A percentile compares a stretch with the other conserved stretches of the same genome.
Evolutionary conservation across 2,888 invertebrate species (phyloP).

Genomic region (Cistogaster globosa): DNA sequence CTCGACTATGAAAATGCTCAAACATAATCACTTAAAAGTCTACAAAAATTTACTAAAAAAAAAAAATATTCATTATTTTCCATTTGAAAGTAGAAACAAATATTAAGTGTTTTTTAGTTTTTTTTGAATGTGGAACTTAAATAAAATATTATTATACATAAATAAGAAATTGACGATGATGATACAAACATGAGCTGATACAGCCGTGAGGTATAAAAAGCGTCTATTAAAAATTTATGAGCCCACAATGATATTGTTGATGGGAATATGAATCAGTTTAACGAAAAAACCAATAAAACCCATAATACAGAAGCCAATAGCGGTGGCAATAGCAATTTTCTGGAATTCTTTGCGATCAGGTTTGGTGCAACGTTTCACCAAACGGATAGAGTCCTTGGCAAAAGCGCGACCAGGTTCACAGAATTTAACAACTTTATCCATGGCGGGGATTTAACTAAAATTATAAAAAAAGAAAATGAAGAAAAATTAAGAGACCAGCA

Average conservation of each 20-base stretch:
- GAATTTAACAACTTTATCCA: constrained; percentile 98
- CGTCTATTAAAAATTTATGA: constrained; percentile 84
- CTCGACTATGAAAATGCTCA: constrained; percentile 29
- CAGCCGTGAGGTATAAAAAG: constrained; percentile 62
- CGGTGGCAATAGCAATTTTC: constrained; percentile 99
- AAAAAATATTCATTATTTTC: constrained; percentile 24
- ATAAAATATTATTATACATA: constrained; percentile 50
- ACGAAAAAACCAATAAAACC: constrained; percentile 99
- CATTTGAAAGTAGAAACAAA: constrained; percentile 38
- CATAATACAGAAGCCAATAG: constrained; percentile 99
- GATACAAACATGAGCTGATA: constrained; percentile 69
- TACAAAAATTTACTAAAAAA: constrained; percentile 58
- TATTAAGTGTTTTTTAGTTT: constrained; percentile 43
- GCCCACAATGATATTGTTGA: constrained; percentile 97
- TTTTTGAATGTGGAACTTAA: constrained; percentile 62
- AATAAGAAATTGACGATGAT: constrained; percentile 60
- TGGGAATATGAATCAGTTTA: constrained; percentile 99
- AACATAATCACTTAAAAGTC: constrained; percentile 49
- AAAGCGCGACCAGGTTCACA: constrained; percentile 98
- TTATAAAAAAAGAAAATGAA: constrained; percentile 45
- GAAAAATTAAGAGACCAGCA: background rate
- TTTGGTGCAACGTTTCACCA: constrained; percentile 99
- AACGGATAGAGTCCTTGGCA: constrained; percentile 98
- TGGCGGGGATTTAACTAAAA: constrained; percentile 81
- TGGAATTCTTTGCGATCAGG: constrained; percentile 99